Percentiles rank a stretch among this genome's conserved stretches.
Evolutionary conservation across 2,797 vertebrate genomes (phyloP).

Genomic region (Acanthurus leucopareius): DNA sequence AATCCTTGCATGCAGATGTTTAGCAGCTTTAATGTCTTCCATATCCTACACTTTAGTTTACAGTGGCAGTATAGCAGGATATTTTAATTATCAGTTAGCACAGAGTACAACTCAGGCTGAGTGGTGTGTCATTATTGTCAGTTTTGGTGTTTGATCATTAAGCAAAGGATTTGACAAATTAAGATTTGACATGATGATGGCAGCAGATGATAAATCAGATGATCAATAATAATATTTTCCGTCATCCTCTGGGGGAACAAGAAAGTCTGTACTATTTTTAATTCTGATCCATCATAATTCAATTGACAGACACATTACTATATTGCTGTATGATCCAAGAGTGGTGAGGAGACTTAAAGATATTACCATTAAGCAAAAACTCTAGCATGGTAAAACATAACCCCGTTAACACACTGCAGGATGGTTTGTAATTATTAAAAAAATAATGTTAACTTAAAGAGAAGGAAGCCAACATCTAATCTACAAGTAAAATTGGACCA

Average conservation of each 20-base stretch:
- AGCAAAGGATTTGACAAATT: too few relatives aligned
- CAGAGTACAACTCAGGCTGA: too few relatives aligned
- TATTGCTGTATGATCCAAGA: too few relatives aligned
- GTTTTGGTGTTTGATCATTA: background rate
- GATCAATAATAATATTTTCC: background rate
- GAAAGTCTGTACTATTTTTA: background rate
- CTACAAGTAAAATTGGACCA: background rate
- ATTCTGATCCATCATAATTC: background rate
- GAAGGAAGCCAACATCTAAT: background rate
- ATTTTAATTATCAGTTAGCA: background rate
- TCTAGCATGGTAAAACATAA: background rate
- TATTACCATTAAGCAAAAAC: background rate
- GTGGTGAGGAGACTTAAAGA: too few relatives aligned
- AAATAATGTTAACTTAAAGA: background rate
- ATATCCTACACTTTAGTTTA: too few relatives aligned
- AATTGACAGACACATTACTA: background rate
- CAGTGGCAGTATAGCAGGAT: too few relatives aligned
- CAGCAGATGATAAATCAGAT: background rate
- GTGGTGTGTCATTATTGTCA: background rate
- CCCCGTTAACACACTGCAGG: background rate
- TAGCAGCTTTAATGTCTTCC: too few relatives aligned
- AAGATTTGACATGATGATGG: too few relatives aligned
- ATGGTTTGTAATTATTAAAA: background rate
- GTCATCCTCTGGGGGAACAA: background rate
- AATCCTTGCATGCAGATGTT: too few relatives aligned